Evolutionary conservation across 2,113 vertebrate genomes (phyloP).

Genomic region (Tragulus kanchil): DNA sequence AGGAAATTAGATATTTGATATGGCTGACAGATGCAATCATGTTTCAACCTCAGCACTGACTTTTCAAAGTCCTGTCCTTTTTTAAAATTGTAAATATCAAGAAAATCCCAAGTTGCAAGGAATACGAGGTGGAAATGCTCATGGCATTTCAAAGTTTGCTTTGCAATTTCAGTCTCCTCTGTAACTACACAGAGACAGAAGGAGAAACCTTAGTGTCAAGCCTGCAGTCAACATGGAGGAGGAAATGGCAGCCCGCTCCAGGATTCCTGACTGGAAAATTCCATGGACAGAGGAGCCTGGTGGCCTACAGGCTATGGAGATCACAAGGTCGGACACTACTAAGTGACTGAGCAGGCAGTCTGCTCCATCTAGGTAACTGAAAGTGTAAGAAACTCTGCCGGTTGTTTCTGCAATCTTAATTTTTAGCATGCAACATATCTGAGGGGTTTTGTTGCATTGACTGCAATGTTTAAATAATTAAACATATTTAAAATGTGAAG

Average conservation of each 20-base stretch:
- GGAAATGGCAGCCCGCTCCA: not conserved
- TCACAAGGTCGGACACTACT: not conserved
- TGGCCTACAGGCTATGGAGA: not conserved
- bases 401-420: not conserved
- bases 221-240: not conserved
- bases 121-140: not conserved
- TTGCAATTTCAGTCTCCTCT: slow-evolving; percentile 16
- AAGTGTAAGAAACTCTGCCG: not conserved
- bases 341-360: not conserved
- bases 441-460: not conserved
- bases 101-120: not conserved
- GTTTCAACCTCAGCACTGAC: not conserved
- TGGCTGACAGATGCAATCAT: not conserved
- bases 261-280: not conserved
- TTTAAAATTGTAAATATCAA: slow-evolving; percentile 40
- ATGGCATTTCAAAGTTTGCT: slow-evolving; percentile 20
- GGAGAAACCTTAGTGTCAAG: not conserved
- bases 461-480: not conserved
- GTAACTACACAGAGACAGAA: not conserved
- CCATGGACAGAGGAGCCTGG: not conserved
- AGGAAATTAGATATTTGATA: not conserved
- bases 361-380: not conserved
- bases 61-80: slow-evolving; percentile 22
- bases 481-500: not conserved
- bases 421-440: not conserved